Evolutionary conservation across 2,888 invertebrate genomes (phyloP).

Genomic region (Bimastos eiseni): DNA sequence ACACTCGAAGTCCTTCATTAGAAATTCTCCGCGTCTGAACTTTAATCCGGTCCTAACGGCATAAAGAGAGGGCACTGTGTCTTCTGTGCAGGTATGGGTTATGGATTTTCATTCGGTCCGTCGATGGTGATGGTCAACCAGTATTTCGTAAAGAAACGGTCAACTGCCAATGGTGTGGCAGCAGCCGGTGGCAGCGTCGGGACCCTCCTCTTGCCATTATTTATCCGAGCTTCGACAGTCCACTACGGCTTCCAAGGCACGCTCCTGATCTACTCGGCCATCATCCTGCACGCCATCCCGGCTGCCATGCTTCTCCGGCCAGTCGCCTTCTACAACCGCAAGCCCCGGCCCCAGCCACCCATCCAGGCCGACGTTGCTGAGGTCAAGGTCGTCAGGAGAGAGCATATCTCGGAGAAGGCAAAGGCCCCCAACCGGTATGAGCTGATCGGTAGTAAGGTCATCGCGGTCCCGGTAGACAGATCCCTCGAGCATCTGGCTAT

Average conservation of each 20-base stretch:
- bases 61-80: too few relatives aligned
- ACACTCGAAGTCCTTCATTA: too few relatives aligned
- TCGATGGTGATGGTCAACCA: conserved; percentile 37
- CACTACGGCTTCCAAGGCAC: conserved; percentile 34
- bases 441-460: conserved; percentile 16
- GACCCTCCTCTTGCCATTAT: conserved; percentile 37
- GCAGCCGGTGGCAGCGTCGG: conserved; percentile 42
- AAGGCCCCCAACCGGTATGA: not conserved
- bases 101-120: conserved; percentile 39
- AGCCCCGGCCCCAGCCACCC: not conserved
- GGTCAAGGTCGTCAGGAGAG: not conserved
- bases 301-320: conserved; percentile 40
- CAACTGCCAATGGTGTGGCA: conserved; percentile 41
- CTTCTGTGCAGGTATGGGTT: conserved; percentile 14
- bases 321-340: conserved; percentile 34
- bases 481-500: not conserved
- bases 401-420: not conserved
- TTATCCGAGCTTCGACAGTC: conserved; percentile 25
- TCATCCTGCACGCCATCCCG: conserved; percentile 36
- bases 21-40: too few relatives aligned
- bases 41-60: too few relatives aligned
- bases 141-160: conserved; percentile 39
- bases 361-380: not conserved
- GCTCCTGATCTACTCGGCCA: conserved; percentile 38
- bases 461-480: not conserved